Conservation (phyloP, 2,113 vertebrate genomes). For the Ginglymostoma cirratum region DNA sequence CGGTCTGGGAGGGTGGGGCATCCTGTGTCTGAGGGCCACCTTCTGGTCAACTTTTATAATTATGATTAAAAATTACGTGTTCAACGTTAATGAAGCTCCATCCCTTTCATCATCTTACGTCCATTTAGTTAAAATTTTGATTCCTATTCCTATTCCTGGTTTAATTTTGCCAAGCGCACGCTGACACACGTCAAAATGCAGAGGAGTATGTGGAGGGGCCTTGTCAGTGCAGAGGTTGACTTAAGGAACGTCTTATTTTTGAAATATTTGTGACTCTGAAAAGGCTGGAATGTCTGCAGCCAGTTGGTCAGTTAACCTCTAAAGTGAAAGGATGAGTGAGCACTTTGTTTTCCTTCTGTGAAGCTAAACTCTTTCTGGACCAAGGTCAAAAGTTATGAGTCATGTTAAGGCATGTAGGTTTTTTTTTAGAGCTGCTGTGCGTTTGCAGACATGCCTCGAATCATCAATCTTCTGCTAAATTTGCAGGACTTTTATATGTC, state of each 20-base stretch:
- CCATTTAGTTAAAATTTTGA: background rate
- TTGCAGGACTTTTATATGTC: background rate
- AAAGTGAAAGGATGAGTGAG: background rate
- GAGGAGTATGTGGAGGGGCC: background rate
- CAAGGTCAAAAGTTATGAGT: background rate
- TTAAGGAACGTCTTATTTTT: background rate
- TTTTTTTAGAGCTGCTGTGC: background rate
- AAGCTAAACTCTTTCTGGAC: background rate
- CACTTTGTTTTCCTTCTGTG: background rate
- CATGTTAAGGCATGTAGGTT: background rate
- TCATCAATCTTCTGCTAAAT: no score
- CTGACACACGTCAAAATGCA: background rate
- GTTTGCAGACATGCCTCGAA: background rate
- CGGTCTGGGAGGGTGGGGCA: background rate
- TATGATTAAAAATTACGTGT: background rate
- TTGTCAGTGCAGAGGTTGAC: background rate
- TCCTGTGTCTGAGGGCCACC: background rate
- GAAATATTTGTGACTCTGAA: background rate
- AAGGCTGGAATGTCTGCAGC: background rate
- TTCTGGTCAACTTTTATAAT: background rate
- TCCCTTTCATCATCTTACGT: background rate
- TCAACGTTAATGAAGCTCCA: background rate
- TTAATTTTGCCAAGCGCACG: background rate
- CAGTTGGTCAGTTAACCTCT: background rate
- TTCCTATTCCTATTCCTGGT: background rate